Percentiles rank a stretch among this genome's conserved stretches.
phyloP scores from a whole-genome alignment of 2,113 vertebrate genomes.

The Pyxicephalus adspersus region DNA sequence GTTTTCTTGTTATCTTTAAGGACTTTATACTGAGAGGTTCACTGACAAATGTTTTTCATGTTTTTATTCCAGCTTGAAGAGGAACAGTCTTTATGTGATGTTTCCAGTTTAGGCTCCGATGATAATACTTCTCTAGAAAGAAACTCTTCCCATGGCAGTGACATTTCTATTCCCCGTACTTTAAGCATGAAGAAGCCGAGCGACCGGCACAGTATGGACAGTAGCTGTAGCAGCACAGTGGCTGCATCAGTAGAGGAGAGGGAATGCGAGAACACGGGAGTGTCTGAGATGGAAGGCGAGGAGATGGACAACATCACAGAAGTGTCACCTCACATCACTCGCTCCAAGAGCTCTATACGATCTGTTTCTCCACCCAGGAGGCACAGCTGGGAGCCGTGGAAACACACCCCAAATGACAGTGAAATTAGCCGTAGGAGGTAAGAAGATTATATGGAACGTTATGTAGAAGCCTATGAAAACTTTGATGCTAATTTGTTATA shows the following conservation, averaged over 20 bases:
- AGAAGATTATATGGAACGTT: conserved; percentile 53
- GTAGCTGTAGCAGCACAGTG: conserved; percentile 61
- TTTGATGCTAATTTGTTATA: no score
- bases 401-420: conserved; percentile 79
- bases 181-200: conserved; percentile 60
- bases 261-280: conserved; percentile 55
- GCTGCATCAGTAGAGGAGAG: conserved; percentile 62
- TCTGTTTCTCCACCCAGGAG: conserved; percentile 90
- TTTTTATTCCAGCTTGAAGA: conserved; percentile 68
- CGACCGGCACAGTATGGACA: conserved; percentile 72
- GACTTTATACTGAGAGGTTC: not conserved
- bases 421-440: conserved; percentile 95
- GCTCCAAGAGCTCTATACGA: conserved; percentile 75
- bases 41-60: conserved; percentile 4
- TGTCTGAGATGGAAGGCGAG: conserved; percentile 83
- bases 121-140: conserved; percentile 84
- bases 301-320: conserved; percentile 88
- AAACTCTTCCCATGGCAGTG: conserved; percentile 80
- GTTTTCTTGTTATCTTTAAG: not conserved
- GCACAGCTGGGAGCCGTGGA: conserved; percentile 96
- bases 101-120: conserved; percentile 88
- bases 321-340: conserved; percentile 73
- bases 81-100: conserved; percentile 71
- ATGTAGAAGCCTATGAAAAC: no score
- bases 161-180: conserved; percentile 67